Evolutionary conservation across 2,888 invertebrate genomes (phyloP).

Genomic region (Xanthia icteritia): DNA sequence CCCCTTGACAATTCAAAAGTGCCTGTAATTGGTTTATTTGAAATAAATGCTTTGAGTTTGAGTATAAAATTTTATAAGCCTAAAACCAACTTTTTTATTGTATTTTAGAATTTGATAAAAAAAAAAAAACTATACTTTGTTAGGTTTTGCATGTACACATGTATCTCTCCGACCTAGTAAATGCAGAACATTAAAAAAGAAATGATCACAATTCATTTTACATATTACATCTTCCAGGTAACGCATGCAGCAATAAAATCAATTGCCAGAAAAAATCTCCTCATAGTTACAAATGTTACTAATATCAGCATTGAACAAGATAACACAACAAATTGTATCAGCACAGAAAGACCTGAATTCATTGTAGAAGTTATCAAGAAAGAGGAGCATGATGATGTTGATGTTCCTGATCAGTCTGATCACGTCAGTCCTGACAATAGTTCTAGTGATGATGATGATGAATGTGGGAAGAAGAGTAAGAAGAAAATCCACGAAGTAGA

Average conservation of each 20-base stretch:
- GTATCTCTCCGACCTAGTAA: not conserved
- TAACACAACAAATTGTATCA: slow-evolving; percentile 42
- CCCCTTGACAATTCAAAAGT: no score
- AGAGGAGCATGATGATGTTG: slow-evolving; percentile 70
- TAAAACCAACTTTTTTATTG: no score
- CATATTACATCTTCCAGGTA: slow-evolving; percentile 68
- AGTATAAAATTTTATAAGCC: no score
- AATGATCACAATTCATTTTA: not conserved
- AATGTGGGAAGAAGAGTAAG: slow-evolving; percentile 74
- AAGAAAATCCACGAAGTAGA: slow-evolving; percentile 68
- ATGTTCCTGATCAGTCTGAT: slow-evolving; percentile 20
- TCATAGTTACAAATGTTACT: slow-evolving; percentile 69
- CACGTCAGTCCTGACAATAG: slow-evolving; percentile 22
- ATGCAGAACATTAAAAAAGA: no score
- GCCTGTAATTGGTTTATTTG: no score
- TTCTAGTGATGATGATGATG: slow-evolving; percentile 77
- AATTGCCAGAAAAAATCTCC: slow-evolving; percentile 70
- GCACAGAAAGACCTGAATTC: slow-evolving; percentile 40
- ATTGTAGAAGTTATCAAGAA: slow-evolving; percentile 72
- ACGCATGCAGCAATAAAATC: slow-evolving; percentile 70
- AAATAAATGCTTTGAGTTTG: no score
- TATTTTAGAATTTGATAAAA: no score
- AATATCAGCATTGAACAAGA: slow-evolving; percentile 47
- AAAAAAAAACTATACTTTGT: not conserved
- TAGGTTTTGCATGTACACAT: not conserved